Conservation (phyloP, 30 jellyfish, hydroid and myxozoan species). For the Cassiopea xamachana region DNA sequence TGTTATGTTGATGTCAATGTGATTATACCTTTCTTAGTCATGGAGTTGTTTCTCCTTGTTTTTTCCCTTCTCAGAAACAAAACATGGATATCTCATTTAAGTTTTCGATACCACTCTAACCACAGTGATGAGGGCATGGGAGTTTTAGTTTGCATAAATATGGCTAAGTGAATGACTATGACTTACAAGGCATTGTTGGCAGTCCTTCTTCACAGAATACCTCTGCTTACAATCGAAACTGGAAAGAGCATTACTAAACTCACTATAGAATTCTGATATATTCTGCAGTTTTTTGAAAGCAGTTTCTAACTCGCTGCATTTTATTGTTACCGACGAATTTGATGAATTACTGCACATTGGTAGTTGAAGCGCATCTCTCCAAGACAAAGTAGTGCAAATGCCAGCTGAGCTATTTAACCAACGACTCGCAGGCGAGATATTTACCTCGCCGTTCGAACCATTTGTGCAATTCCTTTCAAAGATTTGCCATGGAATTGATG, state of each 20-base stretch:
- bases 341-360: neutral
- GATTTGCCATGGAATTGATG: neutral
- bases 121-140: too few relatives aligned
- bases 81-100: too few relatives aligned
- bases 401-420: neutral
- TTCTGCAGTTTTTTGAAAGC: neutral
- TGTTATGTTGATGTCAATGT: too few relatives aligned
- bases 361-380: neutral
- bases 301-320: neutral
- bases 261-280: neutral
- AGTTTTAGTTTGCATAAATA: too few relatives aligned
- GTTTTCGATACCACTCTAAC: too few relatives aligned
- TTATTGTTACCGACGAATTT: neutral
- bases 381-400: neutral
- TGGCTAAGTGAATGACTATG: neutral
- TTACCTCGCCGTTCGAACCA: neutral
- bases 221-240: slow-evolving; percentile 32
- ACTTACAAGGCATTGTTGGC: slow-evolving; percentile 41
- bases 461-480: neutral
- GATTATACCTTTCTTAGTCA: too few relatives aligned
- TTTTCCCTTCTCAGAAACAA: too few relatives aligned
- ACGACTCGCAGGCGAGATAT: neutral
- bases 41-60: too few relatives aligned
- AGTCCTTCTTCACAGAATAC: slow-evolving; percentile 22
- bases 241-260: neutral